Percentiles rank a stretch among this genome's conserved stretches.
Evolutionary conservation across 1,140 invertebrate genomes (phyloP).

Genomic region (Uloborus diversus): DNA sequence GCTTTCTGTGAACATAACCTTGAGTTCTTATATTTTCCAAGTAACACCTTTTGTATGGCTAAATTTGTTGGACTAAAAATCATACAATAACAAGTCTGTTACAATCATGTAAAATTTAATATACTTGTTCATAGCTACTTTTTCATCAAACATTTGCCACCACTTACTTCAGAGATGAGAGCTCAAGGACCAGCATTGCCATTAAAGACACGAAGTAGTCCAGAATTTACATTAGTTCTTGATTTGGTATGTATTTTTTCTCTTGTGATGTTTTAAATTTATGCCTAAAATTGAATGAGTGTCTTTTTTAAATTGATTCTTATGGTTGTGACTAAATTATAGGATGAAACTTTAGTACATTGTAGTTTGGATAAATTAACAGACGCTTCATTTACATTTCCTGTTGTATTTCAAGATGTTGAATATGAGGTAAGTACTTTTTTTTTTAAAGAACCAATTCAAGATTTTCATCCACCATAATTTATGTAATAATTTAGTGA

Average conservation of each 20-base stretch:
- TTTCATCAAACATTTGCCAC: slow-evolving; percentile 92
- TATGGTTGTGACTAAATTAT: slow-evolving; percentile 58
- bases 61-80: too few relatives aligned
- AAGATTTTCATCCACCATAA: not conserved
- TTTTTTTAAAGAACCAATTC: not conserved
- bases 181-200: slow-evolving; percentile 89
- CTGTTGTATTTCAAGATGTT: slow-evolving; percentile 91
- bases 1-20: too few relatives aligned
- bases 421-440: slow-evolving; percentile 74
- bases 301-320: not conserved
- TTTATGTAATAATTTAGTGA: not conserved
- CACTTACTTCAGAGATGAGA: slow-evolving; percentile 84
- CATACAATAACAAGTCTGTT: too few relatives aligned
- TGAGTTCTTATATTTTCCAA: too few relatives aligned
- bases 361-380: slow-evolving; percentile 91
- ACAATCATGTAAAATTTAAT: too few relatives aligned
- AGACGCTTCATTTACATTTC: slow-evolving; percentile 92
- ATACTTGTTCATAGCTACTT: slow-evolving; percentile 73
- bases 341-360: slow-evolving; percentile 96
- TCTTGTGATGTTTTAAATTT: not conserved
- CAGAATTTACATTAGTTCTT: slow-evolving; percentile 90
- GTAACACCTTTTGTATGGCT: too few relatives aligned
- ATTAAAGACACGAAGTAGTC: slow-evolving; percentile 90
- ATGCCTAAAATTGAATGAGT: not conserved
- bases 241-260: slow-evolving; percentile 74